Base-by-base conservation (phyloP, 2,113 vertebrate species). In the Tachysurus fulvidraco region DNA sequence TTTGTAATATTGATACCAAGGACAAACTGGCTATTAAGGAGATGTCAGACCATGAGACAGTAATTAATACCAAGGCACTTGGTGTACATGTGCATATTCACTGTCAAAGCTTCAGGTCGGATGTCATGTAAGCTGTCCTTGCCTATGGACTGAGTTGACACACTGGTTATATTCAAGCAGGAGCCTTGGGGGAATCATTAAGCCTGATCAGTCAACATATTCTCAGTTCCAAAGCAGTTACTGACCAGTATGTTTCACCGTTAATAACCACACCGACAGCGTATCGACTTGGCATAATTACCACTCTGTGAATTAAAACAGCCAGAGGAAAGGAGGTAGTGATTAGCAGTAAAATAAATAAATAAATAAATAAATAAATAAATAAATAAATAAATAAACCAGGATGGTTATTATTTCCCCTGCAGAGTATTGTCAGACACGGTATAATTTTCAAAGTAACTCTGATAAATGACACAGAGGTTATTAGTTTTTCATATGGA, bases 391-490 rank as follows among this genome's bases (percentile, higher is more conserved):
- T 36, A 41, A 13, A 74, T 83, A 88, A 83, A 36, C 1, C 44
- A 83, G 74, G 60, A 54, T 44, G 30, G 23, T 83, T 88, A 44
- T 71, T 65, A 73, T 86, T 89, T 71, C 57, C 89, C 80, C 21
- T 28, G 50, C 11, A 76, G 67, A 86, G 36, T 44, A 36, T 55
- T 36, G 76, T 81, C 76, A 69, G 77, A 71, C 44, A 30, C 62
- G 67, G 69, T 41, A 28, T 57, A 67, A 78, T 67, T 19, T 41
- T n/a, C 64, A 86, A 83, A 76, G 83, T 67, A 82, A 88, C 89
- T 88, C 59, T 84, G 84, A 84, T 77, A 86, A 88, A 90, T 83
- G 73, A 86, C 77, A 78, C 21, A 71, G 50, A 90, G 55, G 85
- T 60, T 79, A 76, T 81, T 44, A 76, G 57, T 25, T 59, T 46